Evolutionary conservation across 2,797 vertebrate species (phyloP).

Genomic region (Ficedula albicollis): DNA sequence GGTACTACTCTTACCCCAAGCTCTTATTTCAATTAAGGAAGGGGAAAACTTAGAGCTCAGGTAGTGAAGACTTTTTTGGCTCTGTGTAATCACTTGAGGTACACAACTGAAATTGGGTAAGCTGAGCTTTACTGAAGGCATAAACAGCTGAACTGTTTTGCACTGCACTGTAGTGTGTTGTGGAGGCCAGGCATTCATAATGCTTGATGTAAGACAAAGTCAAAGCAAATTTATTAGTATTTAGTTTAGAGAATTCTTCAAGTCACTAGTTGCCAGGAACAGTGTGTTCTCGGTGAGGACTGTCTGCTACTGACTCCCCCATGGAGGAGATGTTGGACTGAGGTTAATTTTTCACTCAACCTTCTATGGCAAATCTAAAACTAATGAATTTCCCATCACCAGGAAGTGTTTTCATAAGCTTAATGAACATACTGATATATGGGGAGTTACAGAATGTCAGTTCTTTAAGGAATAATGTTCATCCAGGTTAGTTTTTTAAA

Average conservation of each 20-base stretch:
- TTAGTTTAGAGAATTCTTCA: background rate
- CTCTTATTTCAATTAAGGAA: background rate
- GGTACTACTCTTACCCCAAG: background rate
- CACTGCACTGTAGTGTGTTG: background rate
- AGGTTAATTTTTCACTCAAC: background rate
- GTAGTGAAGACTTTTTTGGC: background rate
- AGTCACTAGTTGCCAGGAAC: background rate
- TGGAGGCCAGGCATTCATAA: background rate
- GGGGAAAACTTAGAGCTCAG: background rate
- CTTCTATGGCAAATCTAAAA: background rate
- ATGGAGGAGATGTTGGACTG: background rate
- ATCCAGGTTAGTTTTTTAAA: background rate
- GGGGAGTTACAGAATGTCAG: background rate
- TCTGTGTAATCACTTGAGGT: background rate
- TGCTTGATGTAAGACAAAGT: background rate
- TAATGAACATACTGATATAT: background rate
- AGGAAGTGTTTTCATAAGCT: background rate
- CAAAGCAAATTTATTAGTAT: background rate
- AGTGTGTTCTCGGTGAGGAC: background rate
- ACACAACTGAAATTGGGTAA: background rate
- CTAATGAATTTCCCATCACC: background rate
- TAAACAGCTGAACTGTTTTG: background rate
- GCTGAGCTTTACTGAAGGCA: background rate
- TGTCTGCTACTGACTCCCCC: background rate
- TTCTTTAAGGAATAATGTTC: background rate